phyloP scores from a whole-genome alignment of 2,888 invertebrate species.

The Branchellion lobata region DNA sequence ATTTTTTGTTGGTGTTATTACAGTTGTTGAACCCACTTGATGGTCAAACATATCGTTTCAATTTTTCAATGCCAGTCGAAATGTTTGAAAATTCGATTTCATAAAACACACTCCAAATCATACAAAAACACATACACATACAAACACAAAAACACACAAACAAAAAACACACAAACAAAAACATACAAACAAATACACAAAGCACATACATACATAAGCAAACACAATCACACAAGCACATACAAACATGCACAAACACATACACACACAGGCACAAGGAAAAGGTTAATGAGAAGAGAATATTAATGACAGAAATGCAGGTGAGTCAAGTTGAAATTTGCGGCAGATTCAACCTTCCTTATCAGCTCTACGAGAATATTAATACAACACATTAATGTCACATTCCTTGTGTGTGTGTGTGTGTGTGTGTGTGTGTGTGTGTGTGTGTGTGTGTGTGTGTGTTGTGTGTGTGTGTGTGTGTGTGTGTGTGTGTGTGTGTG shows the following conservation, averaged over 20 bases:
- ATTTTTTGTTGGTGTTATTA: too few relatives aligned
- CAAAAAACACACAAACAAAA: not conserved
- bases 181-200: constrained; percentile 13
- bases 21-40: too few relatives aligned
- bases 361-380: too few relatives aligned
- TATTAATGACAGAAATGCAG: too few relatives aligned
- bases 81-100: too few relatives aligned
- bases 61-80: too few relatives aligned
- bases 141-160: constrained; percentile 12
- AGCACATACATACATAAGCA: constrained; percentile 21
- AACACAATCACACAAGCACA: constrained; percentile 24
- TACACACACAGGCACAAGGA: too few relatives aligned
- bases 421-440: not conserved
- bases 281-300: too few relatives aligned
- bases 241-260: constrained; percentile 24
- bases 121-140: constrained; percentile 28
- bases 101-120: not conserved
- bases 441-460: not conserved
- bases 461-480: not conserved
- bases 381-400: too few relatives aligned
- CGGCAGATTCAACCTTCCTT: too few relatives aligned
- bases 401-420: not conserved
- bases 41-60: too few relatives aligned
- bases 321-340: too few relatives aligned
- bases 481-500: not conserved